These are phyloP conservation scores for Bovichtus variegatus DNA, from an alignment of 2,797 vertebrate species.

Conservation along the genomic window DNA sequence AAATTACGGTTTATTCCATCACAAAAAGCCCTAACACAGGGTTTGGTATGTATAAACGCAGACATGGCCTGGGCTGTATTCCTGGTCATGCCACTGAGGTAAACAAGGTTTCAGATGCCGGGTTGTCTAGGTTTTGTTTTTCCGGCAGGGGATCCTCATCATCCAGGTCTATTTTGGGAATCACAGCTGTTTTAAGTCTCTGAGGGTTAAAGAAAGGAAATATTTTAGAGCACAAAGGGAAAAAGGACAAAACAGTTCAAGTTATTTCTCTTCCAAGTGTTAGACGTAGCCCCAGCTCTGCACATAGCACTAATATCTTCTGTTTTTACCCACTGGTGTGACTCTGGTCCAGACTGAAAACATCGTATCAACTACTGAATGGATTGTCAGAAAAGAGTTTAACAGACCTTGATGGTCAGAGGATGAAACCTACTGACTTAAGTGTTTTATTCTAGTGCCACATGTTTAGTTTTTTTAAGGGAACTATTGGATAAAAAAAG, in stretches of 20 bases:
- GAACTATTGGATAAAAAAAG: too few relatives aligned
- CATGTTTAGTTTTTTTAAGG: neutral
- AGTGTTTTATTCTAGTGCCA: neutral
- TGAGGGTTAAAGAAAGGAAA: conserved; percentile 45
- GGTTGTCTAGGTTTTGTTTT: conserved; percentile 41
- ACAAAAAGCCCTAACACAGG: neutral
- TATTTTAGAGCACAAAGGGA: conserved; percentile 3
- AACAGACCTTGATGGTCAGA: neutral
- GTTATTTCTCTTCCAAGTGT: neutral
- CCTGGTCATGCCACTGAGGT: conserved; percentile 22
- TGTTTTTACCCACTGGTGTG: neutral
- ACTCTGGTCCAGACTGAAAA: neutral
- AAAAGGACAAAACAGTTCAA: neutral
- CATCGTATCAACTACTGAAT: neutral
- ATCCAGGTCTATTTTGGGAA: conserved; percentile 64
- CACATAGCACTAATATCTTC: neutral
- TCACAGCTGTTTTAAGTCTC: conserved; percentile 71
- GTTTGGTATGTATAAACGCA: neutral
- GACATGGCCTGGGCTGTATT: neutral
- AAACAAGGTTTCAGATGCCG: conserved; percentile 32
- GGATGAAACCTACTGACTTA: neutral
- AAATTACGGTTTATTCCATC: neutral
- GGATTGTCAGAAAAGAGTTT: neutral
- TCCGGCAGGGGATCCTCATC: conserved; percentile 34
- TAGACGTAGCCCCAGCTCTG: neutral